These are phyloP conservation scores for Harlomillsia oculata DNA, from an alignment of 1,140 invertebrate species.

Conservation along the genomic window DNA sequence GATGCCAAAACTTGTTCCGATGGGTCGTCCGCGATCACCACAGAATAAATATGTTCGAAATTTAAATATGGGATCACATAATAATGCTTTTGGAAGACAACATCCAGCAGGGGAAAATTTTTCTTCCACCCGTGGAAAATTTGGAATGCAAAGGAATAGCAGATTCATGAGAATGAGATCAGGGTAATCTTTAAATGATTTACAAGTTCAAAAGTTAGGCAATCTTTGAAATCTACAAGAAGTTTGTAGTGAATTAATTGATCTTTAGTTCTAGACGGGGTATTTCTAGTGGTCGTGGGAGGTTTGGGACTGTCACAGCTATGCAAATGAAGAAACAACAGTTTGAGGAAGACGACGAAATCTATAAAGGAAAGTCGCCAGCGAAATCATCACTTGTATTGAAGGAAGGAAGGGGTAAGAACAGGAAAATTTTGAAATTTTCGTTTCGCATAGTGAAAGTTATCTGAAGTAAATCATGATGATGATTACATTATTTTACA, in stretches of 20 bases:
- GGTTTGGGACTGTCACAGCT: no score
- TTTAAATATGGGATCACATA: background rate
- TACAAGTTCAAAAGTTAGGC: background rate
- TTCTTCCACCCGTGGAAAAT: background rate
- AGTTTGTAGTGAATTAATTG: background rate
- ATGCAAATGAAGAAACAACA: no score
- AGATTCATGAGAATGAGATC: background rate
- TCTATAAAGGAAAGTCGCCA: no score
- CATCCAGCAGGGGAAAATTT: background rate
- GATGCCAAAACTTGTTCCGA: slow-evolving; percentile 10
- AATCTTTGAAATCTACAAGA: background rate
- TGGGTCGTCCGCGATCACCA: background rate
- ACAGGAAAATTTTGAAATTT: background rate
- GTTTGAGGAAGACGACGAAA: no score
- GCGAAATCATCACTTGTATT: background rate
- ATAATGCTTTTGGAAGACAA: background rate
- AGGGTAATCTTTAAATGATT: background rate
- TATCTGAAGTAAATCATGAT: background rate
- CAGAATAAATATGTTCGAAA: background rate
- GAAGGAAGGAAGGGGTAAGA: background rate
- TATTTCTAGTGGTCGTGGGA: no score
- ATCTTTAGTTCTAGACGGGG: no score
- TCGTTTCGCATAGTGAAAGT: background rate
- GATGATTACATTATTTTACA: background rate
- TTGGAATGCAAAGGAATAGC: background rate